These are phyloP conservation scores for Allolobophora icterica DNA, from an alignment of 2,888 invertebrate species.

Conservation along the genomic window DNA sequence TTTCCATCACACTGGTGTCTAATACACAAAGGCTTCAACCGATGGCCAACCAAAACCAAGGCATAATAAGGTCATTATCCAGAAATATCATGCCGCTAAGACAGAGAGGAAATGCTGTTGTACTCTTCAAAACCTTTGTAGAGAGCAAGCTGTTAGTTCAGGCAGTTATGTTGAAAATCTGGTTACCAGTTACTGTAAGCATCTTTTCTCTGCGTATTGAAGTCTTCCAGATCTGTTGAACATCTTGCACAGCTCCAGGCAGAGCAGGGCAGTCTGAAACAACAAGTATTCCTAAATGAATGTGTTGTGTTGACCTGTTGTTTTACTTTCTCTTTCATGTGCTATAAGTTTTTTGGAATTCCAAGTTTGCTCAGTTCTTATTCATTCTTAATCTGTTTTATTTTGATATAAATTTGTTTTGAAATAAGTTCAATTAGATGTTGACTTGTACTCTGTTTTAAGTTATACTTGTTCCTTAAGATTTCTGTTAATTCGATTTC, in stretches of 20 bases:
- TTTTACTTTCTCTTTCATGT: background rate
- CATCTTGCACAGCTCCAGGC: constrained; percentile 18
- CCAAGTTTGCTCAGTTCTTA: background rate
- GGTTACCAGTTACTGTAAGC: background rate
- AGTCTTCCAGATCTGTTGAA: constrained; percentile 25
- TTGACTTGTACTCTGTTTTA: background rate
- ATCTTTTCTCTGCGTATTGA: background rate
- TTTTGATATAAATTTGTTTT: background rate
- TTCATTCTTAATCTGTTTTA: background rate
- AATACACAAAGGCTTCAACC: too few species aligned
- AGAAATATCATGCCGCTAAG: too few species aligned
- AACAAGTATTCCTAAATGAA: constrained; percentile 3
- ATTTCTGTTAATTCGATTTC: background rate
- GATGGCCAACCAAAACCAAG: too few species aligned
- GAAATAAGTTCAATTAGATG: background rate
- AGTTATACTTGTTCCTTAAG: background rate
- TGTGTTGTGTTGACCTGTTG: background rate
- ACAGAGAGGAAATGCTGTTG: background rate
- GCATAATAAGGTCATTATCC: too few species aligned
- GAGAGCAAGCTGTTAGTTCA: background rate
- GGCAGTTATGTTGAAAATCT: background rate
- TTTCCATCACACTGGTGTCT: too few species aligned
- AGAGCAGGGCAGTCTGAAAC: background rate
- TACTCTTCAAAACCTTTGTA: background rate
- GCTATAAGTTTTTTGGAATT: background rate